A percentile compares a stretch with the other conserved stretches of the same genome.
Evolutionary conservation across 35 echinoderm and acorn worm species (phyloP).

Genomic region (Ophiothrix spiculata): DNA sequence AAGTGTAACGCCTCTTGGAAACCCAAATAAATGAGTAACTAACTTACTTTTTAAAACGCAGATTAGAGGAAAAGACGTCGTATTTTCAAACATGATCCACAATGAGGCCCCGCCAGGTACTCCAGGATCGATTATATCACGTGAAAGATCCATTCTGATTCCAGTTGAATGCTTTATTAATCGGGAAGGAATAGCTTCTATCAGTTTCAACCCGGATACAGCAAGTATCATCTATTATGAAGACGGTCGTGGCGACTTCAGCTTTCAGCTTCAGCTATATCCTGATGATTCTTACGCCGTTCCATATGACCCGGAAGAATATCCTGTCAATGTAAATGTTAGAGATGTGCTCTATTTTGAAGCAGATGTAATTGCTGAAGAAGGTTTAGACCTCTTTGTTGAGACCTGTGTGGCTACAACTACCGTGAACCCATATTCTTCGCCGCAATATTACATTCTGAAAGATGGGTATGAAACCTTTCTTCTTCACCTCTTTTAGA

Average conservation of each 20-base stretch:
- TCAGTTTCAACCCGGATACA: conserved; percentile 2
- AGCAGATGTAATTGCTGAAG: background rate
- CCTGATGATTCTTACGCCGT: background rate
- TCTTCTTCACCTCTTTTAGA: no score
- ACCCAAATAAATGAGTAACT: background rate
- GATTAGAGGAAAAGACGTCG: background rate
- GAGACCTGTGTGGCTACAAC: background rate
- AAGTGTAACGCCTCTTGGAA: background rate
- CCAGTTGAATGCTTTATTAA: background rate
- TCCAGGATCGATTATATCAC: background rate
- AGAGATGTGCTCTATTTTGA: conserved; percentile 5
- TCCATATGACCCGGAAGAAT: background rate
- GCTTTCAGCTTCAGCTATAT: background rate
- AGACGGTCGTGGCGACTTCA: background rate
- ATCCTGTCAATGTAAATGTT: background rate
- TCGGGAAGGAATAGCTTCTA: background rate
- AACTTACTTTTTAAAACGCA: background rate
- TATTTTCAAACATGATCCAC: background rate
- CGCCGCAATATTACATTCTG: background rate
- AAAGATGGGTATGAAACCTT: background rate
- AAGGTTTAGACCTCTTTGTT: conserved; percentile 5
- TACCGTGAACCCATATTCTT: background rate
- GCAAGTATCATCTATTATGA: background rate
- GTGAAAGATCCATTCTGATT: background rate
- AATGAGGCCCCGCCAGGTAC: background rate